These are phyloP conservation scores for Morus bassanus DNA, from an alignment of 2,797 vertebrate species.

Conservation along the genomic window DNA sequence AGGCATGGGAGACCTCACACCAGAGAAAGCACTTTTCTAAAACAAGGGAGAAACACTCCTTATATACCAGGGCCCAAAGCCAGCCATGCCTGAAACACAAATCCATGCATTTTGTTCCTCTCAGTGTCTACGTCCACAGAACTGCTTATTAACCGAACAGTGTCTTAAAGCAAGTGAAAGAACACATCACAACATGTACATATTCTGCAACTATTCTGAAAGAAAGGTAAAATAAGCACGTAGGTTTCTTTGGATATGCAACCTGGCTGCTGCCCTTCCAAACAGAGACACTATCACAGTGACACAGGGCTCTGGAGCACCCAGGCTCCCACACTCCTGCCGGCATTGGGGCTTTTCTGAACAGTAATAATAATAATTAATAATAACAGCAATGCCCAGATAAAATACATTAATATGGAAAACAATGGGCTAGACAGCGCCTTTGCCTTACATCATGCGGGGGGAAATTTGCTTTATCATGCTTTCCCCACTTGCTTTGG, in stretches of 20 bases:
- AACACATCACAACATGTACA: neutral
- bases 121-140: accelerated
- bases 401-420: neutral
- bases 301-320: neutral
- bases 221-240: neutral
- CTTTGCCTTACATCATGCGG: neutral
- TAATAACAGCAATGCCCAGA: neutral
- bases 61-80: neutral
- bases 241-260: neutral
- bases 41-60: neutral
- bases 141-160: neutral
- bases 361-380: neutral
- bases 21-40: neutral
- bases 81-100: neutral
- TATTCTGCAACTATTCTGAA: neutral
- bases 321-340: neutral
- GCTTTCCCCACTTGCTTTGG: neutral
- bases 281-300: neutral
- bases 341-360: neutral
- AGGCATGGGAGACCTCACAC: neutral
- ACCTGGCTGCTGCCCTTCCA: neutral
- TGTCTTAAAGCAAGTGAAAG: neutral
- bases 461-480: neutral
- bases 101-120: neutral
- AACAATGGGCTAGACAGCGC: neutral